Base-by-base conservation (phyloP, 2,797 vertebrate species). In the Alfaro cultratus region DNA sequence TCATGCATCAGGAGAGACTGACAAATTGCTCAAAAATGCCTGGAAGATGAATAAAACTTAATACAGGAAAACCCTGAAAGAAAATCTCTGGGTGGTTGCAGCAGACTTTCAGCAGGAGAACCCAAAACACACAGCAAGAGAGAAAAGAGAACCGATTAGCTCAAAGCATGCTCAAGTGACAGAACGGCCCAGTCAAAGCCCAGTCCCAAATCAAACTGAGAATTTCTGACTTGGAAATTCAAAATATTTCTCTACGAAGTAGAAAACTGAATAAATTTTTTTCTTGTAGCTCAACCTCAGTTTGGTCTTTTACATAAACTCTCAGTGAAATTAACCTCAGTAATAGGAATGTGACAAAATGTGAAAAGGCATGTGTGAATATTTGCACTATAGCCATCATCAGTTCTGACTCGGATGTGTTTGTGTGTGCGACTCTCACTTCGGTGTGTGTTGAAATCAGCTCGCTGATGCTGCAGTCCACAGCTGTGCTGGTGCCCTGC, bases 401-500 rank as follows among this genome's bases (percentile, higher is more conserved):
- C 16, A 21, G 31, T 8, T 26, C 9, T 23, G 43, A 16, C 12
- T 62, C 36, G 43, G 55, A 21, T 62, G 55, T 5, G 49, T 79
- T 45, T 75, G n/a, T 60, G 71, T 0, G 6, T 31, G n/a, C 3
- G 31, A n/a, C n/a, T 57, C 86, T 93, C 80, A 95, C 94, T 87
- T 1, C 16, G 4, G 82, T 41, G n/a, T 82, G 79, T 15, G 53
- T 34, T 12, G 87, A 64, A 21, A 92, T 80, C 55, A 93, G 79
- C 47, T 94, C 91, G 12, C 8, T 84, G 80, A 94, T 85, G 87
- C 93, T 94, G 83, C 90, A 88, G 88, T 95, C 90, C 29, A 41
- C 76, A 0, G 79, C 3, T 47, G 13, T 83, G 49, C 11, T 51
- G 15, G 16, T 71, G 75, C 2, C 78, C 2, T 71, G 9, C 21